Evolutionary conservation across 2,797 vertebrate genomes (phyloP).

Genomic region (Hydrocynus forskahlii): DNA sequence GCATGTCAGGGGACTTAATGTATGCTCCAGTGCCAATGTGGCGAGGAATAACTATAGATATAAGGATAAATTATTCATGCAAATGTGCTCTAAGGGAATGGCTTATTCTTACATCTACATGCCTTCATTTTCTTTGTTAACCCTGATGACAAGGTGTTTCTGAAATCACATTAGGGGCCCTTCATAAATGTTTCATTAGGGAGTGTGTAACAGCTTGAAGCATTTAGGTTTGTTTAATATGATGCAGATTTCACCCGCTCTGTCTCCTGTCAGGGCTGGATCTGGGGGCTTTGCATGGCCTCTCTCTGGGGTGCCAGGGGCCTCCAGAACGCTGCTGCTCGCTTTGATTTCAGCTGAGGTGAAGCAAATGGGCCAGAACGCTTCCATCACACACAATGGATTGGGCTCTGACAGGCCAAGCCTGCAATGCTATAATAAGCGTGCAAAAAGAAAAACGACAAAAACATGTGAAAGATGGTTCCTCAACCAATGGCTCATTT

Average conservation of each 20-base stretch:
- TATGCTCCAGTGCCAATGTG: neutral
- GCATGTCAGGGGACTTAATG: neutral
- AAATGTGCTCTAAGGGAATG: conserved; percentile 39
- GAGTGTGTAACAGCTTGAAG: conserved; percentile 82
- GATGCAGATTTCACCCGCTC: conserved; percentile 73
- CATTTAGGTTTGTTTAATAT: conserved; percentile 82
- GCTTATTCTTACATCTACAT: conserved; percentile 18
- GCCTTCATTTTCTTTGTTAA: conserved; percentile 61
- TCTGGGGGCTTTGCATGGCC: conserved; percentile 47
- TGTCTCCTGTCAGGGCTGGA: conserved; percentile 73
- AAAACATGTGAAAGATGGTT: conserved; percentile 1
- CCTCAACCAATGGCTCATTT: neutral
- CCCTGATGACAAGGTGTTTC: conserved; percentile 81
- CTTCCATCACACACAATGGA: conserved; percentile 42
- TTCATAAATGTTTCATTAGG: conserved; percentile 82
- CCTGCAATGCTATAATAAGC: conserved; percentile 37
- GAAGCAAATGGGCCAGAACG: conserved; percentile 66
- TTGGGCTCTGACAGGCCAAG: conserved; percentile 33
- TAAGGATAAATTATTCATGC: conserved; percentile 8
- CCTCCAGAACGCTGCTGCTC: conserved; percentile 67
- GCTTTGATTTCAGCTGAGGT: conserved; percentile 76
- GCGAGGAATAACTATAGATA: neutral
- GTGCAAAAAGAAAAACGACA: conserved; percentile 2
- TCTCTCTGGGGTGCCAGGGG: conserved; percentile 65
- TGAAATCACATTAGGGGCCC: conserved; percentile 81